Evolutionary conservation across 2,797 vertebrate species (phyloP), one percentile per base, ranked within the genome.

Genomic region (Periophthalmus magnuspinnatus): DNA sequence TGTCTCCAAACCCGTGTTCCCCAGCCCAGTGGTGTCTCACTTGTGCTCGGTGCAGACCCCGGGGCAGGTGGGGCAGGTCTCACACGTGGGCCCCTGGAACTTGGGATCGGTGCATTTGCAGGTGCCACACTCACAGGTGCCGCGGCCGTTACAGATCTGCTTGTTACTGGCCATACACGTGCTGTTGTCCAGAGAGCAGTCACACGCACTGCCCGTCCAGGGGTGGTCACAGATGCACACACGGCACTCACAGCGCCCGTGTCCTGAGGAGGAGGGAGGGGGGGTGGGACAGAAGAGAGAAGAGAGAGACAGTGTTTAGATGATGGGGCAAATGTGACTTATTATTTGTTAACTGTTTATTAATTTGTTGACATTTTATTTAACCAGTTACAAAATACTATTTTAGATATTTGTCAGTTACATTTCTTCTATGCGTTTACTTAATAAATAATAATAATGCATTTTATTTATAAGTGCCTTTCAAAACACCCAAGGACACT

Each of bases 31-130:
- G 38, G 24, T 33, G 13, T 94, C 96, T 74, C 84, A 99, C 98
- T 97, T 99, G 86, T 98, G 95, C 57, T 98, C 95, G 3, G 90
- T 81, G 65, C 98, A 99, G 79, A 97, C 96, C 10, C 96, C 96
- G 0, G 96, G 95, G 67, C 97, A 99, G 67, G 98, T 99, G 65
- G 96, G 98, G 81, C 98, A 99, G 50, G 94, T 94, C 89, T 99
- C 98, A 76, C 98, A 99, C 0, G 96, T 97, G 5, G 94, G 90
- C n/a, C 98, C 98, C 79, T 99, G 97, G 85, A 98, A 99, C 87
- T 97, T 99, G 70, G 94, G 88, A 75, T 99, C 95, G 0, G 93
- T 96, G 65, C 98, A 99, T 50, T 95, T 99, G 81, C 98, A 99
- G 61, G 56, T 75, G 32, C 97, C 97, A 62, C 96, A 94, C 28